Percentiles rank a stretch among this genome's conserved stretches.
These are phyloP conservation scores for Mandrillus leucophaeus DNA, from an alignment of 2,113 vertebrate genomes.

Conservation along the genomic window DNA sequence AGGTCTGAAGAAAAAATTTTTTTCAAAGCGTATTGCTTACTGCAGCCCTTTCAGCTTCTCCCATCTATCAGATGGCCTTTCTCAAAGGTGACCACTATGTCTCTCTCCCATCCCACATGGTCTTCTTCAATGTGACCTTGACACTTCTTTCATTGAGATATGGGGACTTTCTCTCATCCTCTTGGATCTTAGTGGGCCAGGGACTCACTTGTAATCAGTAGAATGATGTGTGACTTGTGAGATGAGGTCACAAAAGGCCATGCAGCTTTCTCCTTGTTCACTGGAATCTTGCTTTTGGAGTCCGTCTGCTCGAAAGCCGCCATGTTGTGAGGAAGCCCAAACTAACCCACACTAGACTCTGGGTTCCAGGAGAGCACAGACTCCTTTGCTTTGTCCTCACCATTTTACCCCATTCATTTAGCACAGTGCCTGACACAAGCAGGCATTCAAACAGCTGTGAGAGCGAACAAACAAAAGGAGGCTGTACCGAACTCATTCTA, in stretches of 20 bases:
- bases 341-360: neutral
- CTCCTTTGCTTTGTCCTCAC: neutral
- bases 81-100: neutral
- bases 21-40: neutral
- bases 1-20: neutral
- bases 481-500: neutral
- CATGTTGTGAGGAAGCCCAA: neutral
- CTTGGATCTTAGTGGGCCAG: neutral
- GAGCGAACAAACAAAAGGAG: neutral
- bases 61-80: neutral
- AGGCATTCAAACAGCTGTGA: neutral
- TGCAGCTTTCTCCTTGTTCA: neutral
- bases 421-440: neutral
- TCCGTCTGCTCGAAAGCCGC: too few relatives aligned
- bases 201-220: neutral
- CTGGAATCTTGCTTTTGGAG: neutral
- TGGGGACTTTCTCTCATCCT: neutral
- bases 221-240: neutral
- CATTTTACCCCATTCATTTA: neutral
- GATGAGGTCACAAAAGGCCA: neutral
- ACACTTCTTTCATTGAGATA: neutral
- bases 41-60: neutral
- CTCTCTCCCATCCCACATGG: rapidly evolving
- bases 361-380: neutral
- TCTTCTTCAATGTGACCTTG: neutral